Base-by-base conservation (phyloP, 2,797 vertebrate genomes). In the Argentina silus region DNA sequence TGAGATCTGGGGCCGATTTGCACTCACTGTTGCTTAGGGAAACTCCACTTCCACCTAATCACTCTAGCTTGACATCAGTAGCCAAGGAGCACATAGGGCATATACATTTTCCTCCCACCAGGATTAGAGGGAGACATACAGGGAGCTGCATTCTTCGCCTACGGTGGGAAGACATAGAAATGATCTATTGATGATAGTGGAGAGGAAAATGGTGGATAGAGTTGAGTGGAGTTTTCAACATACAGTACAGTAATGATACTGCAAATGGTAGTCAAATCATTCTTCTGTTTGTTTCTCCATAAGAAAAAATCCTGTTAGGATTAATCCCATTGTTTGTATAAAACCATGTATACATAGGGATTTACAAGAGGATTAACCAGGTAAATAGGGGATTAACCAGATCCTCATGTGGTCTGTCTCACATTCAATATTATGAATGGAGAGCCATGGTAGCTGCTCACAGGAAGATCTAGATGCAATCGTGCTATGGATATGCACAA, bases 11-110 rank as follows among this genome's bases (percentile, higher is more conserved):
- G 86, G 87, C 83, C 75, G 88, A 91, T 91, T 88, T 89, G 84
- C 71, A 70, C 89, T 90, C 86, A 77, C 79, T 78, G 77, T 85
- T 87, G 87, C 89, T 90, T 89, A 88, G 85, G 86, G 82, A 83
- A 87, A 90, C 89, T 91, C 87, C 70, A 86, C 84, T 92, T 93
- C 89, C 91, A 93, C 91, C 90, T 93, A 91, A 93, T 93, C 90
- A 91, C 85, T 94, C 91, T 93, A 81, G 76, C 85, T 83, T 90
- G 88, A 91, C 92, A 87, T 87, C 85, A 77, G 81, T 83, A 87
- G 85, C 81, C 80, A 78, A 72, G 82, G 48, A 89, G 83, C 89
- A 89, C 86, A 87, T 88, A 85, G 83, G 78, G 86, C 71, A 73
- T 83, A 80, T 79, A 81, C 77, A 43, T 78, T 88, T 86, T 81